These are phyloP conservation scores for Nothobranchius kuhntae DNA, from an alignment of 2,113 vertebrate species.

Conservation along the genomic window DNA sequence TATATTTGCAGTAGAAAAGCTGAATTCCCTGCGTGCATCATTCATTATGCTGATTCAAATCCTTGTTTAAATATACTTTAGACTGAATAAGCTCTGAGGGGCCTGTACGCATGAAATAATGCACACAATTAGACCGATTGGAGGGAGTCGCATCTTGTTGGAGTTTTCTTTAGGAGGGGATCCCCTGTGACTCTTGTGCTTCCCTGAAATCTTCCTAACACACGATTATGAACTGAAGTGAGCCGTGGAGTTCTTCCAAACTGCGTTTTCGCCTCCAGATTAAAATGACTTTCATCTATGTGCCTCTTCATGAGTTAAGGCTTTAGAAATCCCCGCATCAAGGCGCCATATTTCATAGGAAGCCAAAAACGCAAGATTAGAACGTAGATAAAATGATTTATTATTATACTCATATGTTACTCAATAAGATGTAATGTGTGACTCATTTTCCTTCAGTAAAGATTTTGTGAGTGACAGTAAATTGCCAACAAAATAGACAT, in stretches of 20 bases:
- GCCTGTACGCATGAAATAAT: conserved; percentile 55
- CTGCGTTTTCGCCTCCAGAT: conserved; percentile 15
- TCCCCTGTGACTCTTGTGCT: conserved; percentile 63
- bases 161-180: conserved; percentile 72
- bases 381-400: too few species aligned
- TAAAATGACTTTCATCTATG: conserved; percentile 12
- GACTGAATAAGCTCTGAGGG: conserved; percentile 54
- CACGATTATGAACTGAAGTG: conserved; percentile 22
- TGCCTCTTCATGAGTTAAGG: conserved; percentile 27
- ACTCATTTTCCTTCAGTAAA: too few species aligned
- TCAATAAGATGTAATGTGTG: too few species aligned
- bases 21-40: conserved; percentile 47
- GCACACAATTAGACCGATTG: conserved; percentile 50
- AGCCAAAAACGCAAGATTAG: neutral
- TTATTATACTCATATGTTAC: too few species aligned
- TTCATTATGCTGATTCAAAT: conserved; percentile 66
- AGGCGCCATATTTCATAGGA: neutral
- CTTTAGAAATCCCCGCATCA: conserved; percentile 33
- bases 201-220: conserved; percentile 33
- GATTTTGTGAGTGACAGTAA: too few species aligned
- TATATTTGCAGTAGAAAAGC: conserved; percentile 58
- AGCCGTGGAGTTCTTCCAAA: conserved; percentile 25
- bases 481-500: too few species aligned
- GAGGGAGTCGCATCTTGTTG: conserved; percentile 66
- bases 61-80: conserved; percentile 71